Base-by-base conservation (phyloP, 2,888 invertebrate genomes). In the Dasypolia templi region DNA sequence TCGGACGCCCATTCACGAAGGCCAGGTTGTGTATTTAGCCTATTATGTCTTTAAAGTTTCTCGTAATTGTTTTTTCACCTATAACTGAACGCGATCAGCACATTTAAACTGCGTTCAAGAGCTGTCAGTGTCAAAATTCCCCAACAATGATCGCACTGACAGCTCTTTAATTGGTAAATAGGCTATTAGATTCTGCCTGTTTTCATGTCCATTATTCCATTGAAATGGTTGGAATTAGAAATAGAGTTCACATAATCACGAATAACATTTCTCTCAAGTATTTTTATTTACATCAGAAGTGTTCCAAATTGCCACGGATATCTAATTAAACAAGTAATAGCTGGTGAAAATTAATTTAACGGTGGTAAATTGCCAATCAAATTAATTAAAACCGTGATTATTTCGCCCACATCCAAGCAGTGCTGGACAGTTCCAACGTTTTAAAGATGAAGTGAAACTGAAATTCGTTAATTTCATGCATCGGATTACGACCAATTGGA, bases 291-390 rank as follows among this genome's bases (percentile, higher is more conserved):
- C 39, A 17, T 46, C 39, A 68, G 35, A 63, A 64, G 14, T 66
- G 17, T 55, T 51, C 58, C 46, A 35, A 61, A 39, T 53, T 2
- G n/a, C 26, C 42, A 72, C 46, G 53, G 42, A 7, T 75, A 77
- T 76, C 75, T 84, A 72, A 76, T 81, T 82, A 75, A 75, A 77
- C 72, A 72, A 70, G 74, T 77, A 83, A 81, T 77, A 75, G 51
- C 61, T 80, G 58, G 63, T 35, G 63, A 77, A 77, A 89, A 86
- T 87, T 74, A 79, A 87, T 87, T 89, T 84, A 83, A 81, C 86
- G 82, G 66, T 65, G 58, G 66, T 80, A 81, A 88, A 89, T 89
- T 88, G 84, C 67, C 79, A 82, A 72, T 75, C 70, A 85, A 81
- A 86, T 86, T 86, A 88, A 89, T 86, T 85, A 81, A 84, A 82